Evolutionary conservation across 2,113 vertebrate species (phyloP).

Genomic region (Arenaria interpres): DNA sequence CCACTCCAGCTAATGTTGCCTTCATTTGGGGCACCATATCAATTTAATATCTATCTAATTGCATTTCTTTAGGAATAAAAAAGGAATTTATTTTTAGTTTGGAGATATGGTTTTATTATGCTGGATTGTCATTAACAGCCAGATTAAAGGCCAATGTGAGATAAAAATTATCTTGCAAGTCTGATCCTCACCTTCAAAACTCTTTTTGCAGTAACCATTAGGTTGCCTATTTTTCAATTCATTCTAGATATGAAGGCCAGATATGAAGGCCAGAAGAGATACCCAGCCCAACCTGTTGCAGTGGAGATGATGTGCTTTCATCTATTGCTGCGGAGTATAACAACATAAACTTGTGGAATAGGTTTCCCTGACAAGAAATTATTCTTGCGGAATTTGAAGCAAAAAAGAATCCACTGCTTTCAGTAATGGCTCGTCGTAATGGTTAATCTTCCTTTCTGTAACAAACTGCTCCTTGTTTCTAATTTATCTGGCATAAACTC

Average conservation of each 20-base stretch:
- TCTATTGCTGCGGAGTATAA: background rate
- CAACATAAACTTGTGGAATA: background rate
- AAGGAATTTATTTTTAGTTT: background rate
- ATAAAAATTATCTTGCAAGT: background rate
- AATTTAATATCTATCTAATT: background rate
- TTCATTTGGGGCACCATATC: background rate
- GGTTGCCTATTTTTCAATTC: background rate
- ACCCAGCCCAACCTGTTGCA: background rate
- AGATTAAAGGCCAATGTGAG: background rate
- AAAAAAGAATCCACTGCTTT: background rate
- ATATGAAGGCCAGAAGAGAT: background rate
- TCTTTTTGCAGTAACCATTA: background rate
- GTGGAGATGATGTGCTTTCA: background rate
- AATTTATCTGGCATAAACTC: constrained; percentile 15
- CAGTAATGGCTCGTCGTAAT: background rate
- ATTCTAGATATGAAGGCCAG: background rate
- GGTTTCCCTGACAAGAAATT: background rate
- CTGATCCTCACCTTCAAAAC: background rate
- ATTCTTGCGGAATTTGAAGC: background rate
- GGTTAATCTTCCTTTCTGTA: constrained; percentile 23
- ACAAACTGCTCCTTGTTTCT: constrained; percentile 32
- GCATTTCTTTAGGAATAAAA: background rate
- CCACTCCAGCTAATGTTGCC: background rate
- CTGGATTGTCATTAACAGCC: background rate
- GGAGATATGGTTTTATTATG: background rate